phyloP scores from a whole-genome alignment of 2,113 vertebrate species.

The Cyprinodon tularosa region DNA sequence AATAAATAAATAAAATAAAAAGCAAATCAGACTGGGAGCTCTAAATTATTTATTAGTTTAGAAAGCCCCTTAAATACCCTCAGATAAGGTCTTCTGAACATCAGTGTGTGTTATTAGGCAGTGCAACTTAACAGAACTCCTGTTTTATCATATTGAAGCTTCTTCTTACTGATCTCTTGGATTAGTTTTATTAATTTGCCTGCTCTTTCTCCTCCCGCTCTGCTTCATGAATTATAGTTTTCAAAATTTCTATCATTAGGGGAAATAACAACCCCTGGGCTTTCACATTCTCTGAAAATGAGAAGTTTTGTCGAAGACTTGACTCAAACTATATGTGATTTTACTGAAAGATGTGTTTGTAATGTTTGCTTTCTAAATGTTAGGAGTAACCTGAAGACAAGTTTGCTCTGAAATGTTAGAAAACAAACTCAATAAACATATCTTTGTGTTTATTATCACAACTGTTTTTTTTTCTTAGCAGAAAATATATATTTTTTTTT shows the following conservation, averaged over 20 bases:
- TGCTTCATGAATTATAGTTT: background rate
- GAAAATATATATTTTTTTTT: background rate
- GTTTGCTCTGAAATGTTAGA: background rate
- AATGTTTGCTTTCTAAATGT: background rate
- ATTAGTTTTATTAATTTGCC: background rate
- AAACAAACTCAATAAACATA: background rate
- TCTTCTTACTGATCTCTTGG: background rate
- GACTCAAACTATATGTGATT: background rate
- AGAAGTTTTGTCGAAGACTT: background rate
- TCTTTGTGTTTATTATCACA: background rate
- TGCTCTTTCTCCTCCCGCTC: background rate
- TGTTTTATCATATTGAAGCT: background rate
- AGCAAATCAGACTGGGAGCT: background rate
- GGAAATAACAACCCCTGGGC: background rate
- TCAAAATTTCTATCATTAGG: background rate
- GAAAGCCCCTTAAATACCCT: background rate
- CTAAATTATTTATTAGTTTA: background rate
- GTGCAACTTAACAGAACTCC: background rate
- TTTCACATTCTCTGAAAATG: background rate
- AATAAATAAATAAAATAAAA: background rate
- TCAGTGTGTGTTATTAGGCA: background rate
- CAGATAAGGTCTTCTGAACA: background rate
- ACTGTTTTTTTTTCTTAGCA: background rate
- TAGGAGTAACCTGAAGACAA: background rate
- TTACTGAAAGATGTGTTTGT: background rate